phyloP scores from a whole-genome alignment of 2,113 vertebrate genomes.

The Burhinus bistriatus region DNA sequence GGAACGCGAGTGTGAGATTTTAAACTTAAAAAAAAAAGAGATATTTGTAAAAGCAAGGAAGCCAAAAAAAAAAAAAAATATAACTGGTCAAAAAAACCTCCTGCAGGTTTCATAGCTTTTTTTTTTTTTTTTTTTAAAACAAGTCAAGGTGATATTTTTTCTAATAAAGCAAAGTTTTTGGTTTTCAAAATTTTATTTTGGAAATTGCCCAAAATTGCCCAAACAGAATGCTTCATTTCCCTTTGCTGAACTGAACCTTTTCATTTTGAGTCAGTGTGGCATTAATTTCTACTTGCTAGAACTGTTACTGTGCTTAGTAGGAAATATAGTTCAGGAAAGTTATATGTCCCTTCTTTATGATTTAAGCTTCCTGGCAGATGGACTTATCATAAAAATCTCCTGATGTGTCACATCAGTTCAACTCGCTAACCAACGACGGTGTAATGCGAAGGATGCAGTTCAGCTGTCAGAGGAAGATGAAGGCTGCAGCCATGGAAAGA shows the following conservation, averaged over 20 bases:
- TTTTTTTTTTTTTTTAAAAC: neutral
- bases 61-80: neutral
- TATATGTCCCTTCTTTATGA: accelerated
- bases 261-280: neutral
- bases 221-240: neutral
- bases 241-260: neutral
- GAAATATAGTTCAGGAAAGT: neutral
- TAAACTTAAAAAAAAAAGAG: neutral
- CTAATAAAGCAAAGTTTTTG: neutral
- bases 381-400: neutral
- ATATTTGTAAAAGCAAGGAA: neutral
- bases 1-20: neutral
- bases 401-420: neutral
- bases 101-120: neutral
- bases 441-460: neutral
- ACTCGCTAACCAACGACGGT: neutral
- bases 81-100: neutral
- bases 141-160: neutral
- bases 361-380: neutral
- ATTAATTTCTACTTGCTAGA: neutral
- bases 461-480: neutral
- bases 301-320: neutral
- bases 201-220: neutral
- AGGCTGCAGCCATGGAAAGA: neutral
- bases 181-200: neutral